Percentiles rank a stretch among this genome's conserved stretches.
Conservation (phyloP, 2,888 invertebrate species). For the Cerceris ruficornis region DNA sequence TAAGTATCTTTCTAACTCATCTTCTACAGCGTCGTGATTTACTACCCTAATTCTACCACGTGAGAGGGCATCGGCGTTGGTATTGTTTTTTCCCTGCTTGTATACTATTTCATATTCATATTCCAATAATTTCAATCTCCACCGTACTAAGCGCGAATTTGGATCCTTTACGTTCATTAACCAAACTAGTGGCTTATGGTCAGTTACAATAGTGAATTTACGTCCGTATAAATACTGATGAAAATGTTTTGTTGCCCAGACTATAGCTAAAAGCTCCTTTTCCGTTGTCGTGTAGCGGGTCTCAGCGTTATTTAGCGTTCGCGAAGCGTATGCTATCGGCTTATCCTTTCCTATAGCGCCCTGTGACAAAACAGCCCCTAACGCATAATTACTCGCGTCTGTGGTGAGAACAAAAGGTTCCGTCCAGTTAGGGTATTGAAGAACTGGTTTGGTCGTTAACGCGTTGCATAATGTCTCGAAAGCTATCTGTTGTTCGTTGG, state of each 20-base stretch:
- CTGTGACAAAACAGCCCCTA: conserved; percentile 32
- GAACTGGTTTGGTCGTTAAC: too few relatives aligned
- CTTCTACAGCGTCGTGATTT: neutral
- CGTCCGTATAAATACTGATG: conserved; percentile 45
- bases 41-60: neutral
- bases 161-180: conserved; percentile 32
- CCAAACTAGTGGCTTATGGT: conserved; percentile 46
- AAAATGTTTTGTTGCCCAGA: conserved; percentile 40
- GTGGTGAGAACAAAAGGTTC: too few relatives aligned
- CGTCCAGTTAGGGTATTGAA: too few relatives aligned
- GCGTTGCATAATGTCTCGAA: conserved; percentile 9
- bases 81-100: conserved; percentile 35
- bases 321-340: conserved; percentile 23
- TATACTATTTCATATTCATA: conserved; percentile 42
- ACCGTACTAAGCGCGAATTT: conserved; percentile 26
- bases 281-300: too few relatives aligned
- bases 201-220: conserved; percentile 18
- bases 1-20: conserved; percentile 9
- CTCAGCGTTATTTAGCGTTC: neutral
- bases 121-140: conserved; percentile 34
- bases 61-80: conserved; percentile 34
- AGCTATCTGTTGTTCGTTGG: neutral
- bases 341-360: conserved; percentile 25
- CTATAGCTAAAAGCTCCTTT: conserved; percentile 44
- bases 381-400: too few relatives aligned